Conservation (phyloP, 2,797 vertebrate genomes). For the Euphonia xanthogaster region DNA sequence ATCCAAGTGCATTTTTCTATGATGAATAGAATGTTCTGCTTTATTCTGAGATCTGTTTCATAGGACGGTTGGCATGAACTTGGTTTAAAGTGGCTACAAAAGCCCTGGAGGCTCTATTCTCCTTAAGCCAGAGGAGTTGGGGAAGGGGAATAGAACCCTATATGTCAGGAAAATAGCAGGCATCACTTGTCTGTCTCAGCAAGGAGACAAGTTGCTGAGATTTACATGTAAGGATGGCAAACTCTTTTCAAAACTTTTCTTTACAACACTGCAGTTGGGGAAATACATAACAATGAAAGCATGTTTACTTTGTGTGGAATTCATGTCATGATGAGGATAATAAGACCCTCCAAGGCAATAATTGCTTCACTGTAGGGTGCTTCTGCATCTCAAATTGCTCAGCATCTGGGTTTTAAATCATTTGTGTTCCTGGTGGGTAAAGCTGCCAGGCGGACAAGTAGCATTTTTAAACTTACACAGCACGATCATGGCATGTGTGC, state of each 20-base stretch:
- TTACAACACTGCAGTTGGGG: slow-evolving; percentile 27
- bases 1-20: not conserved
- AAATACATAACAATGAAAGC: slow-evolving; percentile 53
- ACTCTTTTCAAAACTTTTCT: slow-evolving; percentile 15
- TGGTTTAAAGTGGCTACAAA: not conserved
- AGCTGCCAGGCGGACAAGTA: slow-evolving; percentile 60
- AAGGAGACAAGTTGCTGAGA: not conserved
- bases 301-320: slow-evolving; percentile 70
- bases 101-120: not conserved
- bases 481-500: slow-evolving; percentile 60
- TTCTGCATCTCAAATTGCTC: slow-evolving; percentile 75
- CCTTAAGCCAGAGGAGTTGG: not conserved
- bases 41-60: not conserved
- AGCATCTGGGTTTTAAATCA: slow-evolving; percentile 74
- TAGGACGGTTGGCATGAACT: not conserved
- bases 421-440: slow-evolving; percentile 66
- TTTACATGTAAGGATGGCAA: not conserved
- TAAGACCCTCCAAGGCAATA: slow-evolving; percentile 75
- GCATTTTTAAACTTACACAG: slow-evolving; percentile 69
- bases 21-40: not conserved
- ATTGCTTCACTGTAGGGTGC: slow-evolving; percentile 71
- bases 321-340: slow-evolving; percentile 70
- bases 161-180: not conserved
- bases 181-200: not conserved
- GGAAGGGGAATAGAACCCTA: not conserved